Percentiles rank a stretch among this genome's conserved stretches.
Evolutionary conservation across 92 coral and sea anemone species (phyloP).

Genomic region (Chrysogorgia sp.): DNA sequence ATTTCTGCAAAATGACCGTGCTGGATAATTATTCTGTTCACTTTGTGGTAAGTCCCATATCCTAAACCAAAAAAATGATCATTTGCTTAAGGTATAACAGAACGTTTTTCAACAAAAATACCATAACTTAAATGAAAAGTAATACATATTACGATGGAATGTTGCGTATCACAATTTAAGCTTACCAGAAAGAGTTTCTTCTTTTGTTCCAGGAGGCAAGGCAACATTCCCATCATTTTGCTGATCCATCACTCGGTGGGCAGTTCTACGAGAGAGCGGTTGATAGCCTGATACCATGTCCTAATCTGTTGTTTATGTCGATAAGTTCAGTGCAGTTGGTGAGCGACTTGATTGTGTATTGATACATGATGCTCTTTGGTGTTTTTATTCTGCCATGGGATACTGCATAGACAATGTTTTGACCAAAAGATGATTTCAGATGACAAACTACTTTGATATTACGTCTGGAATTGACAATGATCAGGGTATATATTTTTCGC

Average conservation of each 20-base stretch:
- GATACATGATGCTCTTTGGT: constrained; percentile 68
- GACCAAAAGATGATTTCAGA: constrained; percentile 59
- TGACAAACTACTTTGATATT: constrained; percentile 46
- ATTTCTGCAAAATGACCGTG: constrained; percentile 33
- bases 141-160: constrained; percentile 1
- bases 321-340: constrained; percentile 66
- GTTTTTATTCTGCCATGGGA: too few species aligned
- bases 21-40: constrained; percentile 66
- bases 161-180: constrained; percentile 48
- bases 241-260: constrained; percentile 53
- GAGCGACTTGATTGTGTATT: constrained; percentile 61
- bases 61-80: constrained; percentile 1
- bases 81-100: constrained; percentile 11
- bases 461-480: constrained; percentile 26
- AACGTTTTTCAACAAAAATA: constrained; percentile 6
- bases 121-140: constrained; percentile 12
- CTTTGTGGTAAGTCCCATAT: constrained; percentile 60
- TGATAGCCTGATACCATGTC: constrained; percentile 64
- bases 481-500: constrained; percentile 39
- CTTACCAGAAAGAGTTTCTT: constrained; percentile 66
- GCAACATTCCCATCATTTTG: constrained; percentile 50
- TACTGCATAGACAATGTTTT: constrained; percentile 52
- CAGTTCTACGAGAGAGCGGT: constrained; percentile 62
- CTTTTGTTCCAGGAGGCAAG: constrained; percentile 51
- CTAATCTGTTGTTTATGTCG: constrained; percentile 61